phyloP scores from a whole-genome alignment of 2,797 vertebrate species.

The Pangasius sanitwongsei region DNA sequence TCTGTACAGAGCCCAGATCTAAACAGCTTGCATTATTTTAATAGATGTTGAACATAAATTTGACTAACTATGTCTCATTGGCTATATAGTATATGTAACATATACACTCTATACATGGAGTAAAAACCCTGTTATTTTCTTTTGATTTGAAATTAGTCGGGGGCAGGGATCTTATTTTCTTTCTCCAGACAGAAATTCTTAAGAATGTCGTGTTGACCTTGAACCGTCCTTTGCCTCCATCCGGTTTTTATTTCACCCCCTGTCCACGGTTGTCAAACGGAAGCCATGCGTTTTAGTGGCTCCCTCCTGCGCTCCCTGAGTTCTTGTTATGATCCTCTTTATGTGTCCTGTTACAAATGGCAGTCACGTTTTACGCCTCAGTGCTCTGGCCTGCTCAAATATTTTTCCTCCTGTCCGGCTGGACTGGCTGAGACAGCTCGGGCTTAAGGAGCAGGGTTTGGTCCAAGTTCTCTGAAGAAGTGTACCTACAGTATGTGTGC shows the following conservation, averaged over 20 bases:
- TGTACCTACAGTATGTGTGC: conserved; percentile 6
- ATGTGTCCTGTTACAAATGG: conserved; percentile 76
- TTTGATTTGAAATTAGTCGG: background rate
- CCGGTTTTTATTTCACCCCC: conserved; percentile 53
- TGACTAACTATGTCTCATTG: background rate
- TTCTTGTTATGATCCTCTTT: conserved; percentile 73
- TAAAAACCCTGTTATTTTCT: background rate
- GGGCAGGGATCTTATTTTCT: background rate
- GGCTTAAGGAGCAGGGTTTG: conserved; percentile 33
- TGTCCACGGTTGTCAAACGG: conserved; percentile 58
- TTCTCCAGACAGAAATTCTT: conserved; percentile 21
- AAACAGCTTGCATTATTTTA: background rate
- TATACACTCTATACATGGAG: background rate
- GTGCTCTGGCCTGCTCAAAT: conserved; percentile 60
- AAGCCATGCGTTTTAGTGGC: conserved; percentile 66
- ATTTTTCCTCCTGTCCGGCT: conserved; percentile 57
- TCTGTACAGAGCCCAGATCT: background rate
- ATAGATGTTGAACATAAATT: background rate
- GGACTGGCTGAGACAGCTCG: conserved; percentile 20
- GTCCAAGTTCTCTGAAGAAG: conserved; percentile 25
- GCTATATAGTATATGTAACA: too few relatives aligned
- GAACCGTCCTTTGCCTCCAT: conserved; percentile 10
- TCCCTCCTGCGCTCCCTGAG: conserved; percentile 65
- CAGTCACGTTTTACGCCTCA: conserved; percentile 67
- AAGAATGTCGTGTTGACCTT: background rate